These are phyloP conservation scores for Craseonycteris thonglongyai DNA, from an alignment of 2,113 vertebrate species.

Conservation along the genomic window DNA sequence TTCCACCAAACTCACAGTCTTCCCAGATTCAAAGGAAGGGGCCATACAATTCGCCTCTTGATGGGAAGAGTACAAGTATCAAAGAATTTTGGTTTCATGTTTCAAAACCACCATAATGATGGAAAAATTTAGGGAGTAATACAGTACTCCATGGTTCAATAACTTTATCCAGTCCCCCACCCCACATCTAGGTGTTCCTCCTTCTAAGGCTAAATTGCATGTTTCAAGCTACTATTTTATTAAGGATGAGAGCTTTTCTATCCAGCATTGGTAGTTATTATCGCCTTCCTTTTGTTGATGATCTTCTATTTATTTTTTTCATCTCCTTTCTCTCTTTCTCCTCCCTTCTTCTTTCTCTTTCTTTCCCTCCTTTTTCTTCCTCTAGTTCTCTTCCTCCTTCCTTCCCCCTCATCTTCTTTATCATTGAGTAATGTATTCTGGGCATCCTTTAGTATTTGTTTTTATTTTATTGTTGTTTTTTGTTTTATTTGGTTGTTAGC, in stretches of 20 bases:
- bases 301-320: not conserved
- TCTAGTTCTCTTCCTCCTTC: not conserved
- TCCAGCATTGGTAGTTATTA: not conserved
- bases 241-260: conserved; percentile 9
- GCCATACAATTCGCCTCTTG: not conserved
- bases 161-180: not conserved
- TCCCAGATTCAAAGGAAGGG: not conserved
- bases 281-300: not conserved
- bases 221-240: not conserved
- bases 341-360: not conserved
- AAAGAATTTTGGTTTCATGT: not conserved
- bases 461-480: not conserved
- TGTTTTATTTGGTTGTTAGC: not conserved
- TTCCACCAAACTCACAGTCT: not conserved
- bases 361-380: not conserved
- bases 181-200: not conserved
- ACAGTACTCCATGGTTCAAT: not conserved
- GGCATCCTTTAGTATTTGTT: not conserved
- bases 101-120: not conserved
- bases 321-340: not conserved
- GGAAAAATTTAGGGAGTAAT: not conserved
- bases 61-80: not conserved
- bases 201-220: not conserved
- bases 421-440: not conserved
- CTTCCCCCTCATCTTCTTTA: not conserved